A percentile compares a stretch with the other conserved stretches of the same genome.
Conservation (phyloP, 2,888 invertebrate species). For the Alentia gelatinosa region DNA sequence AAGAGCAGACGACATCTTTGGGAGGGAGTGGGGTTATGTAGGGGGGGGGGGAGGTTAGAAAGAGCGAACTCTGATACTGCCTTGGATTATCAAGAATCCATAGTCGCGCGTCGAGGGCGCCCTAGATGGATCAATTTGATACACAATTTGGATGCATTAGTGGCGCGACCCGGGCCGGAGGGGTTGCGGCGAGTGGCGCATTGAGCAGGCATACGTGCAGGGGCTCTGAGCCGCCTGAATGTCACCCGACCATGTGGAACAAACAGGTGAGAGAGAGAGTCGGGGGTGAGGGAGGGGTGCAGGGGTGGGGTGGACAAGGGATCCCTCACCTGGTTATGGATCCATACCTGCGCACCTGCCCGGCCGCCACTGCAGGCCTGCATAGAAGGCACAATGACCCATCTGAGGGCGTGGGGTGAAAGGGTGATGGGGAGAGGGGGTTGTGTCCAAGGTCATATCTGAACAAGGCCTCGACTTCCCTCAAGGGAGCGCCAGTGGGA, state of each 20-base stretch:
- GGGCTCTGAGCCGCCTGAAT: neutral
- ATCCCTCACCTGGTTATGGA: neutral
- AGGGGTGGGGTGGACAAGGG: neutral
- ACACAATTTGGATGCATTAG: conserved; percentile 22
- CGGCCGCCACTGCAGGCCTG: neutral
- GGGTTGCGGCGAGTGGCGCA: neutral
- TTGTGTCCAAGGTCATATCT: neutral
- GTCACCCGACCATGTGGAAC: conserved; percentile 3
- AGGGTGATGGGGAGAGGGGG: no score
- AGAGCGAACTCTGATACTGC: neutral
- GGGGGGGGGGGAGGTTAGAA: neutral
- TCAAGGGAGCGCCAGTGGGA: neutral
- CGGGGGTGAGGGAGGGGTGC: neutral
- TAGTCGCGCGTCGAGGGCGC: neutral
- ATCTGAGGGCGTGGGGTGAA: no score
- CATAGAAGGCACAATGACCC: no score
- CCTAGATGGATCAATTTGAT: neutral
- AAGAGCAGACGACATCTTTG: no score
- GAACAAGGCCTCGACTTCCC: neutral
- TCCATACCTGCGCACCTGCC: neutral
- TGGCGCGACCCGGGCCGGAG: neutral
- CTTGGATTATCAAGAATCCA: conserved; percentile 17
- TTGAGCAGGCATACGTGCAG: neutral
- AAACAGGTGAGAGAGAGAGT: conserved; percentile 14
- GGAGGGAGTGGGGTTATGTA: neutral